phyloP scores from a whole-genome alignment of 2,797 vertebrate genomes.

The Scleropages formosus region DNA sequence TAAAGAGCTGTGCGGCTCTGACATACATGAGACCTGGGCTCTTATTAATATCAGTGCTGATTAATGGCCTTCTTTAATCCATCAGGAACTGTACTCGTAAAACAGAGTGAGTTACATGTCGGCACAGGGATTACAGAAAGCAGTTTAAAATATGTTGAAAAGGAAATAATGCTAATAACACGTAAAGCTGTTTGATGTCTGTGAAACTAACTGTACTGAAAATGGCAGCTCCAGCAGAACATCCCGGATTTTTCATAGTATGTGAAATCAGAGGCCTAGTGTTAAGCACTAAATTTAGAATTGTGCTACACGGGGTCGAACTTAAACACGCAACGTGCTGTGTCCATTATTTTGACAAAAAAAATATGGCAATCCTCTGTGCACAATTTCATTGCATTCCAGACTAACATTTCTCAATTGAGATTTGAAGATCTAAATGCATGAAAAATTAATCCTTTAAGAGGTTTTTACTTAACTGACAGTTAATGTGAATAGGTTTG shows the following conservation, averaged over 20 bases:
- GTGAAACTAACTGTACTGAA: neutral
- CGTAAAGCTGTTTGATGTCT: neutral
- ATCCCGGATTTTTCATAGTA: conserved; percentile 1
- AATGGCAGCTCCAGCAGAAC: conserved; percentile 5
- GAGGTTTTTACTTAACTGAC: neutral
- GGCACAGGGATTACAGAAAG: conserved; percentile 30
- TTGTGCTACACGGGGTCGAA: neutral
- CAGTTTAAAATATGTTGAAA: neutral
- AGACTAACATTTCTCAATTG: neutral
- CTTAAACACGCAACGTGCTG: neutral
- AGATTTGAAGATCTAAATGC: neutral
- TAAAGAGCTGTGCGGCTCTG: conserved; percentile 36
- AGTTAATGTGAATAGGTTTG: neutral
- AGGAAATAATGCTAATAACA: conserved; percentile 20
- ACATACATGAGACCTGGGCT: conserved; percentile 32
- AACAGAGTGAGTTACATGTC: conserved; percentile 28
- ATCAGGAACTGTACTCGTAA: conserved; percentile 38
- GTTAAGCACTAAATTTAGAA: neutral
- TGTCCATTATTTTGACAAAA: neutral
- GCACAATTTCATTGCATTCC: neutral
- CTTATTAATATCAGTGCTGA: conserved; percentile 51
- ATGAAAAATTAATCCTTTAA: neutral
- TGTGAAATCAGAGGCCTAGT: too few relatives aligned
- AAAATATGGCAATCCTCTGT: neutral
- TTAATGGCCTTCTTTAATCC: conserved; percentile 47